Conservation (phyloP, 2,113 vertebrate genomes). For the Pao palembangensis region DNA sequence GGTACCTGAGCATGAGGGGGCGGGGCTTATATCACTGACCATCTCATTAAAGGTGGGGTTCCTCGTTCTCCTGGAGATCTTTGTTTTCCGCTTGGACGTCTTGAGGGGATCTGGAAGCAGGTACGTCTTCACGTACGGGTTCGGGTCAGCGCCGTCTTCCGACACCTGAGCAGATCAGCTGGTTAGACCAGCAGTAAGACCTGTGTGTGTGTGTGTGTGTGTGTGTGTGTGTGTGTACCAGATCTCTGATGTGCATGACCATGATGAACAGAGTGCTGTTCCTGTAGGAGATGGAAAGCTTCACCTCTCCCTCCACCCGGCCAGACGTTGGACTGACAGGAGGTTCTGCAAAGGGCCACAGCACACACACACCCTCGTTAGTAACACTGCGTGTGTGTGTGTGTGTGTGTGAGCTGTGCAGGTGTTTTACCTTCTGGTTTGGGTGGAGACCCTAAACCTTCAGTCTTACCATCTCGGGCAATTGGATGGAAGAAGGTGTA, state of each 20-base stretch:
- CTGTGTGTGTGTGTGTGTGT: neutral
- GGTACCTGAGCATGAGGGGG: neutral
- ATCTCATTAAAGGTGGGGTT: conserved; percentile 99
- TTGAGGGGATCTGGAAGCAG: conserved; percentile 93
- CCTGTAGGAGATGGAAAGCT: conserved; percentile 93
- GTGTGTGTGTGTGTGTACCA: conserved; percentile 59
- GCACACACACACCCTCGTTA: neutral
- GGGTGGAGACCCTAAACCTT: conserved; percentile 82
- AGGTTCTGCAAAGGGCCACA: conserved; percentile 60
- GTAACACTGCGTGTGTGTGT: too few relatives aligned
- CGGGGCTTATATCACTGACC: conserved; percentile 69
- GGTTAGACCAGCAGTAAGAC: neutral
- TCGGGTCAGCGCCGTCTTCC: conserved; percentile 92
- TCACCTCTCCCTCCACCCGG: conserved; percentile 93
- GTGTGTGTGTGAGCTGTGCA: neutral
- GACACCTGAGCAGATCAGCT: conserved; percentile 77
- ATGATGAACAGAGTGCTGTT: conserved; percentile 97
- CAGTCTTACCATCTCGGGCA: conserved; percentile 91
- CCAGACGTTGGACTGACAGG: conserved; percentile 83
- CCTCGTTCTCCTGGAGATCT: conserved; percentile 91
- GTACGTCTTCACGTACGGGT: conserved; percentile 98
- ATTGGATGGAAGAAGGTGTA: conserved; percentile 98
- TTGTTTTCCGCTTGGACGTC: conserved; percentile 97
- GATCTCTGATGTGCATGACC: conserved; percentile 98
- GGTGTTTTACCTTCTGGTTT: conserved; percentile 77